Base-by-base conservation (phyloP, 1,140 invertebrate species). In the Anastrepha obliqua region DNA sequence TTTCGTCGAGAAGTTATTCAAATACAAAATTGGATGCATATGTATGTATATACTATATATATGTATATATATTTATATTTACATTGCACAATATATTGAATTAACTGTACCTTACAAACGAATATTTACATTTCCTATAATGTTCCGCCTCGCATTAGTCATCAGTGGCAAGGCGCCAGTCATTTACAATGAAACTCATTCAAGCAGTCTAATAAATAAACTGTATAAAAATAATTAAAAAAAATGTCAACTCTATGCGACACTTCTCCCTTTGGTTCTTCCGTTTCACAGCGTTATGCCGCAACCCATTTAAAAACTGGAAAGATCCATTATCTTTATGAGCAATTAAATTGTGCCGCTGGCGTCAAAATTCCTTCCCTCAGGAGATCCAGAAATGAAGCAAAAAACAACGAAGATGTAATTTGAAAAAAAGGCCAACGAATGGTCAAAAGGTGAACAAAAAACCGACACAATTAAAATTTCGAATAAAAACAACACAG, bases 261-360 rank as follows among this genome's bases (percentile, higher is more conserved):
- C 67, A 74, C 67, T 58, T 58, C 55, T 81, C 8, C 47, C 20
- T 51, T 81, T 47, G 17, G 15, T 81, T 81, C 47, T 20, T 58
- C 74, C 47, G 47, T 81, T 51, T 55, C 44, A 55, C 47, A 81
- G 74, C 74, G 15, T 51, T 81, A 74, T 17, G 39, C 67, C 67
- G 74, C 74, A 20, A 42, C 51, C 44, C 74, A 81, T 81, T 81
- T 17, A 55, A 87, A 87, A 87, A 87, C 58, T 67, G 62, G 86
- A 87, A 87, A 87, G 86, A 87, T 87, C 86, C 85, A 87, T 55
- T 87, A 87, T 87, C 86, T 87, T 87, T 87, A 87, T 87, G 86
- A 67, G 86, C 64, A 87, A 67, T 87, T 87, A 87, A 87, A 67
- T 51, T 67, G 86, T 67, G 62, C 64, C 86, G 86, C 86, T 87